Percentiles rank a stretch among this genome's conserved stretches.
phyloP scores from a whole-genome alignment of 2,797 vertebrate species.

The Uromys caudimaculatus region DNA sequence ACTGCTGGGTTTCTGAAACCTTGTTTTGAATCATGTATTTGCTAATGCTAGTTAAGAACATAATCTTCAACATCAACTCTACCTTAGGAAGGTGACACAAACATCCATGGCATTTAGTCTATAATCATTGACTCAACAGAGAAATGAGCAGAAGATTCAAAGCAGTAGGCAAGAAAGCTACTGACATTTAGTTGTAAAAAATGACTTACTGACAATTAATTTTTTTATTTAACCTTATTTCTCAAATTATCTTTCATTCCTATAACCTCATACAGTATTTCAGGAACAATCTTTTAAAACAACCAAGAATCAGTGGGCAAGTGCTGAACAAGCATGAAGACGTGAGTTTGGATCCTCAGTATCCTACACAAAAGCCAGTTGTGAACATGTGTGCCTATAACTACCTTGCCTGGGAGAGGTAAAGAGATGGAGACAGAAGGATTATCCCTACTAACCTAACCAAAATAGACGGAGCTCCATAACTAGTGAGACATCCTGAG shows the following conservation, averaged over 20 bases:
- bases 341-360: neutral
- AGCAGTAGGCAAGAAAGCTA: conserved; percentile 36
- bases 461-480: neutral
- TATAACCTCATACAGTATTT: neutral
- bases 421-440: neutral
- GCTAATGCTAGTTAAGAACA: conserved; percentile 38
- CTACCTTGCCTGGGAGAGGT: neutral
- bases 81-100: conserved; percentile 12
- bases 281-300: conserved; percentile 34
- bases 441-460: neutral
- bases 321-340: neutral
- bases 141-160: conserved; percentile 48
- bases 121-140: conserved; percentile 45
- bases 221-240: neutral
- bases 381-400: neutral
- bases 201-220: neutral
- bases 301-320: neutral
- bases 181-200: conserved; percentile 26
- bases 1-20: conserved; percentile 2
- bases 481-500: neutral
- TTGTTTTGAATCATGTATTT: conserved; percentile 48
- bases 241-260: conserved; percentile 40
- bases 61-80: conserved; percentile 24
- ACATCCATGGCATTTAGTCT: neutral
- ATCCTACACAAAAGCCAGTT: neutral